Conservation (phyloP, 30 jellyfish, hydroid and myxozoan species). For the Turritopsis dohrnii region DNA sequence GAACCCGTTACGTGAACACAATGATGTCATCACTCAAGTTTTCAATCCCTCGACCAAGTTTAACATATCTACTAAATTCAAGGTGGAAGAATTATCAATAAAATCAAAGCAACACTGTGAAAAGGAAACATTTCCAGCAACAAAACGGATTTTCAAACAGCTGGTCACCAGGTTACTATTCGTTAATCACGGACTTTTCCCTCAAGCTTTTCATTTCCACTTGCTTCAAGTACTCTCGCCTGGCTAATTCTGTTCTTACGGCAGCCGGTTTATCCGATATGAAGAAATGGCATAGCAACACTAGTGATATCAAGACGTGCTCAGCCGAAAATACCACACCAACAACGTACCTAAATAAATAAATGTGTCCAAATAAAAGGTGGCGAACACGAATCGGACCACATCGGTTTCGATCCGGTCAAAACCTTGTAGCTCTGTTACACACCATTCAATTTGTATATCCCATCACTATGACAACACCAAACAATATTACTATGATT, state of each 20-base stretch:
- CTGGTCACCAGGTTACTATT: background rate
- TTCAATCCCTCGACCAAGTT: no score
- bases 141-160: background rate
- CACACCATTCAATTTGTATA: no score
- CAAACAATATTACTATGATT: no score
- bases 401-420: no score
- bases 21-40: no score
- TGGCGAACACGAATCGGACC: no score
- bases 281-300: slow-evolving; percentile 66
- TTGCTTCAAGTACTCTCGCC: slow-evolving; percentile 67
- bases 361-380: background rate
- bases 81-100: no score
- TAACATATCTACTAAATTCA: no score
- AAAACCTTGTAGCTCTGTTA: no score
- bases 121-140: background rate
- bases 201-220: slow-evolving; percentile 25
- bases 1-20: no score
- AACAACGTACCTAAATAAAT: slow-evolving; percentile 64
- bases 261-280: slow-evolving; percentile 58
- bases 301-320: slow-evolving; percentile 61
- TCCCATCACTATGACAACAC: no score
- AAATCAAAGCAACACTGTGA: background rate
- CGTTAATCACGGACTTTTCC: background rate
- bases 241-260: slow-evolving; percentile 71
- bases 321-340: slow-evolving; percentile 89